phyloP scores from a whole-genome alignment of 2,797 vertebrate species.

The Oceanodroma leucorhoa region DNA sequence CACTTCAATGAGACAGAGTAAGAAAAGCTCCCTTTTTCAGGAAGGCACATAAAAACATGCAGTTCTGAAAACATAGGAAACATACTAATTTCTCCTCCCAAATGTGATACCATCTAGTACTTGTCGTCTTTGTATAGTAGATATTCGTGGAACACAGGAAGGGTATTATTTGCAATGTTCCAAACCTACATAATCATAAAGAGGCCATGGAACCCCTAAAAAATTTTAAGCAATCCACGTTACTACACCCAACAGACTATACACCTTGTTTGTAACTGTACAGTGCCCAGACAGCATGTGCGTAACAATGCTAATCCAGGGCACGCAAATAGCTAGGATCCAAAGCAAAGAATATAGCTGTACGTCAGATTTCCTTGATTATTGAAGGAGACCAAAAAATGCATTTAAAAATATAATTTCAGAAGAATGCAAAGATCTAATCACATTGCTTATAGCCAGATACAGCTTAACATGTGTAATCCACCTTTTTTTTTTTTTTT shows the following conservation, averaged over 20 bases:
- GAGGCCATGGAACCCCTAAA: background rate
- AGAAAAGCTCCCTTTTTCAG: background rate
- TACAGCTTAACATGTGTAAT: background rate
- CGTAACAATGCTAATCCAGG: background rate
- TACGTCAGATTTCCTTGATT: background rate
- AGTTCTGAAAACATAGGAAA: background rate
- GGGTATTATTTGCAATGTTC: background rate
- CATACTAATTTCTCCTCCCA: background rate
- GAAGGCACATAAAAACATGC: background rate
- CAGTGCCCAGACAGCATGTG: accelerated
- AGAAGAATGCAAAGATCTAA: background rate
- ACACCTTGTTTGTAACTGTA: background rate
- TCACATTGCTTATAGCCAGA: background rate
- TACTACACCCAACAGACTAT: background rate
- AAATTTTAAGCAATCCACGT: background rate
- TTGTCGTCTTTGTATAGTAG: background rate
- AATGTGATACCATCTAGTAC: background rate
- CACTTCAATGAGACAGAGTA: background rate
- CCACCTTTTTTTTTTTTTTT: background rate
- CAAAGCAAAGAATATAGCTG: background rate
- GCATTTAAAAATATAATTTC: background rate
- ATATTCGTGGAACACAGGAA: background rate
- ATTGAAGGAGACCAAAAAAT: background rate
- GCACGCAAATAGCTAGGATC: background rate
- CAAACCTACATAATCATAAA: background rate